A percentile compares a stretch with the other conserved stretches of the same genome.
Evolutionary conservation across 2,888 invertebrate genomes (phyloP).

Genomic region (Eustalomyia histrio): DNA sequence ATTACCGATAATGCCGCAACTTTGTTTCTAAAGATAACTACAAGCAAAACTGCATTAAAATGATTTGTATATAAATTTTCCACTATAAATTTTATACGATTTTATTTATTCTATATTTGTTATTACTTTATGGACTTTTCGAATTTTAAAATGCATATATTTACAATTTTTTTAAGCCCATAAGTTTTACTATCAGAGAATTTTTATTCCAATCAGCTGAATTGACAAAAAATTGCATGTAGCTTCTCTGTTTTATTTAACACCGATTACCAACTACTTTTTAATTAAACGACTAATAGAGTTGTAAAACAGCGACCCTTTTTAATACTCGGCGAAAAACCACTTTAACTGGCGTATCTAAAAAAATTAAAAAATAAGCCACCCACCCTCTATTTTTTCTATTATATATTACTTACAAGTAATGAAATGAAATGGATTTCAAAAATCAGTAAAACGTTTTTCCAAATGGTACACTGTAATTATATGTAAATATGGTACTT

Average conservation of each 20-base stretch:
- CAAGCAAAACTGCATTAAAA: constrained; percentile 17
- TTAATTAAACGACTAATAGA: too few species aligned
- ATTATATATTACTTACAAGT: too few species aligned
- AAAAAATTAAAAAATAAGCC: too few species aligned
- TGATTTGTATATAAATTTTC: neutral
- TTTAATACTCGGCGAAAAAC: too few species aligned
- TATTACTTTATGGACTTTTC: neutral
- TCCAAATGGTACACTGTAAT: too few species aligned
- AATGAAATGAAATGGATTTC: too few species aligned
- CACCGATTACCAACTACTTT: neutral
- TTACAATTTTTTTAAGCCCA: neutral
- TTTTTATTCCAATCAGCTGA: constrained; percentile 9
- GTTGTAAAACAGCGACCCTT: too few species aligned
- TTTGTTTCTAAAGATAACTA: neutral
- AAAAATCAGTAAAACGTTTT: too few species aligned
- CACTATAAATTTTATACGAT: neutral
- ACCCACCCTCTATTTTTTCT: too few species aligned
- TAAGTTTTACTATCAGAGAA: neutral
- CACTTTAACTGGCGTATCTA: too few species aligned
- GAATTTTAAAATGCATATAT: neutral
- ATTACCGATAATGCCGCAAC: constrained; percentile 20
- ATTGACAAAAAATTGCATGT: neutral
- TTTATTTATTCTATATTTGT: too few species aligned
- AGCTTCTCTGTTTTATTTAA: neutral
- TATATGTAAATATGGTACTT: too few species aligned